phyloP scores from a whole-genome alignment of 2,797 vertebrate species.

The Smutsia temminckii region DNA sequence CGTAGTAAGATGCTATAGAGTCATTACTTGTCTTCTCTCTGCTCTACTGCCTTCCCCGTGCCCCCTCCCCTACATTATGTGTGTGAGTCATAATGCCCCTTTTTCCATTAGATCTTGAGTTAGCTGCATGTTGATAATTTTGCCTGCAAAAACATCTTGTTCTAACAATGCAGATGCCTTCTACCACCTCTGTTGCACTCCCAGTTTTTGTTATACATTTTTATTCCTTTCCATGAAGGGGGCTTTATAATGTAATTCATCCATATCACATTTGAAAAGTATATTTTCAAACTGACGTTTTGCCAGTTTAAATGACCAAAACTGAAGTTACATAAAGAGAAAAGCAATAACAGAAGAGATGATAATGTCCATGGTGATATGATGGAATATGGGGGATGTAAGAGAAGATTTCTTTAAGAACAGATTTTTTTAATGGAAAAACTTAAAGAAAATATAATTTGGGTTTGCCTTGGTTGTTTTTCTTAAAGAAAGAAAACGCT shows the following conservation, averaged over 20 bases:
- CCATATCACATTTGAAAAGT: slow-evolving; percentile 49
- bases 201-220: slow-evolving; percentile 21
- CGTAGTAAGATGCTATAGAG: too few relatives aligned
- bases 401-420: slow-evolving; percentile 5
- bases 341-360: background rate
- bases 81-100: too few relatives aligned
- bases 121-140: background rate
- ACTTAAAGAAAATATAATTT: background rate
- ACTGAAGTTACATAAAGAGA: background rate
- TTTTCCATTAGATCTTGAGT: background rate
- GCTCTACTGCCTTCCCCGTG: too few relatives aligned
- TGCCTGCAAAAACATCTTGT: background rate
- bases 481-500: background rate
- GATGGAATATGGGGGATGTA: background rate
- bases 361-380: background rate
- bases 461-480: background rate
- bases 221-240: slow-evolving; percentile 34
- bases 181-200: background rate
- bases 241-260: slow-evolving; percentile 28
- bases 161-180: background rate
- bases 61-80: too few relatives aligned
- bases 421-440: slow-evolving; percentile 1
- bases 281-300: slow-evolving; percentile 53
- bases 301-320: slow-evolving; percentile 29
- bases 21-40: too few relatives aligned